Conservation (phyloP, 1,140 invertebrate species). For the Drosophila sp. region DNA sequence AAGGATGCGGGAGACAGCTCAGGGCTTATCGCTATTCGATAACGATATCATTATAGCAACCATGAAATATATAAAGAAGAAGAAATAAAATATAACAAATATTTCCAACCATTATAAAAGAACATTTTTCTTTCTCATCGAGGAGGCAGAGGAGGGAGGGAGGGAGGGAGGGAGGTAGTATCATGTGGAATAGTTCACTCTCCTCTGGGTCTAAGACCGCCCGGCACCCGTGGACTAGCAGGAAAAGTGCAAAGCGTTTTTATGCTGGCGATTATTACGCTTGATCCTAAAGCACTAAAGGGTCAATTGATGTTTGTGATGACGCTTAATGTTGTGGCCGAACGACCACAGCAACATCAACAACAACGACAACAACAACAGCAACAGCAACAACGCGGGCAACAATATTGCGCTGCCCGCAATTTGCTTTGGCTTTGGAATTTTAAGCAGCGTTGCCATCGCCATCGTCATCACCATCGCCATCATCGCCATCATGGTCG, state of each 20-base stretch:
- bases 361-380: constrained; percentile 36
- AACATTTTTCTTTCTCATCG: no score
- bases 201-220: neutral
- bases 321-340: constrained; percentile 68
- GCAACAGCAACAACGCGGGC: constrained; percentile 39
- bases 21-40: no score
- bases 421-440: constrained; percentile 81
- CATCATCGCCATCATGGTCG: constrained; percentile 25
- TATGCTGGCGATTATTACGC: constrained; percentile 82
- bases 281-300: constrained; percentile 81
- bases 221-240: constrained; percentile 27
- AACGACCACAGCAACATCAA: constrained; percentile 21
- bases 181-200: neutral
- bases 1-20: no score
- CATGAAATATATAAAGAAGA: no score
- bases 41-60: no score
- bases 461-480: constrained; percentile 39
- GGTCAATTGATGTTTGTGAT: constrained; percentile 83
- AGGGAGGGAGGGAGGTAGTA: no score
- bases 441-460: constrained; percentile 74
- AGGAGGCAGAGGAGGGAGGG: no score
- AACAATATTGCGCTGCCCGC: constrained; percentile 60
- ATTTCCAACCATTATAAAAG: no score
- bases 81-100: no score
- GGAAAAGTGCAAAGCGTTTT: constrained; percentile 79